These are phyloP conservation scores for Pseudococcus longispinus DNA, from an alignment of 2,888 invertebrate species.

Conservation along the genomic window DNA sequence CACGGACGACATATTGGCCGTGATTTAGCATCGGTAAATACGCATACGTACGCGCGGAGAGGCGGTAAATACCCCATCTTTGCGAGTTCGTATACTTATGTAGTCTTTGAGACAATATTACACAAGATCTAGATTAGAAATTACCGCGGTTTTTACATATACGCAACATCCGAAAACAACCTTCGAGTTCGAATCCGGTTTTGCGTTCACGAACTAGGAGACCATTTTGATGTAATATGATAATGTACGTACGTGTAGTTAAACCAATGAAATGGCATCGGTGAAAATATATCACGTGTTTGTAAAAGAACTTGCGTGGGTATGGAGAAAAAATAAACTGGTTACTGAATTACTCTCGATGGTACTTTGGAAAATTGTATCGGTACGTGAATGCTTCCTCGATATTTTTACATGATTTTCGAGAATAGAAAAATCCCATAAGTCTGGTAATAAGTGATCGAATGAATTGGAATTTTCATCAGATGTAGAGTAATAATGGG, in stretches of 20 bases:
- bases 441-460: too few relatives aligned
- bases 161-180: constrained; percentile 32
- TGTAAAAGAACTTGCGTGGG: background rate
- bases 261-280: constrained; percentile 15
- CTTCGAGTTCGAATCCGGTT: constrained; percentile 43
- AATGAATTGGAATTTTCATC: too few relatives aligned
- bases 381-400: background rate
- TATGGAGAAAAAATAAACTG: background rate
- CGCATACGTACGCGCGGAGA: too few relatives aligned
- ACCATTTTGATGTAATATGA: constrained; percentile 9
- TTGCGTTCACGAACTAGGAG: constrained; percentile 24
- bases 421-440: too few relatives aligned
- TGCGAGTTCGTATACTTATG: background rate
- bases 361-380: background rate
- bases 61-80: background rate
- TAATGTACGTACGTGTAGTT: background rate
- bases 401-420: too few relatives aligned
- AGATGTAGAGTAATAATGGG: too few relatives aligned
- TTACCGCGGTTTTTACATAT: constrained; percentile 30
- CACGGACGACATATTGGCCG: background rate
- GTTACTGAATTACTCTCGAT: constrained; percentile 1
- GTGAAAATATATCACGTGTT: constrained; percentile 37
- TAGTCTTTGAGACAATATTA: constrained; percentile 16
- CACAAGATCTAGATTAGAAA: constrained; percentile 24
- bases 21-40: background rate